Base-by-base conservation (phyloP, 2,797 vertebrate species). In the Poeciliopsis infans region DNA sequence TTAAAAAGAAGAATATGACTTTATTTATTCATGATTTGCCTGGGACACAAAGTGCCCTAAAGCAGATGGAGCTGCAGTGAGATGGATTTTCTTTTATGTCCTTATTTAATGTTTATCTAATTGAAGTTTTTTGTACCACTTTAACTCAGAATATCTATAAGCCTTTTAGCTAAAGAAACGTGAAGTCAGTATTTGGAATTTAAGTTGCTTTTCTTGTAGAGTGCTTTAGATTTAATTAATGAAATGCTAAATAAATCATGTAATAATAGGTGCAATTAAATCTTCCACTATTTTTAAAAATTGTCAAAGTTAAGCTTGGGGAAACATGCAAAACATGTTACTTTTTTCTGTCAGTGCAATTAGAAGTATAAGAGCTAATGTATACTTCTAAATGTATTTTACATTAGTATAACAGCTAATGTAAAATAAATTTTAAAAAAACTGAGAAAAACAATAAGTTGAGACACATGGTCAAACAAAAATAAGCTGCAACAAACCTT, bases 1-100 rank as follows among this genome's bases (percentile, higher is more conserved):
- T 39, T 68, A 23, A 68, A 68, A 68, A 69, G 33, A 39, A 68
- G 11, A 69, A 69, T 43, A 69, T 31, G 5, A 18, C 47, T 78
- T 78, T 25, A 59, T 55, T 76, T 47, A 49, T 39, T 45, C n/a
- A 59, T 69, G 66, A n/a, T 43, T 69, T 43, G 66, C 41, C 41
- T 43, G 66, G 33, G 10, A 39, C 64, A 39, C 36, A 0, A 41
- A 41, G 64, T 39, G 64, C 33, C 64, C 20, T 39, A 39, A 41
- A 68, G 64, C 64, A 68, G 66, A 69, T 69, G 66, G 66, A n/a
- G 39, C 39, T 69, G 12, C 39, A 25, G 39, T 69, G 39, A 15
- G 18, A 43, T 43, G 39, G 23, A 69, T 69, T 69, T 69, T 69
- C 23, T 15, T 69, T 69, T 45, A 43, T 43, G 10, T 43, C 41